Base-by-base conservation (phyloP, 2,113 vertebrate genomes). In the Halichoerus grypus region DNA sequence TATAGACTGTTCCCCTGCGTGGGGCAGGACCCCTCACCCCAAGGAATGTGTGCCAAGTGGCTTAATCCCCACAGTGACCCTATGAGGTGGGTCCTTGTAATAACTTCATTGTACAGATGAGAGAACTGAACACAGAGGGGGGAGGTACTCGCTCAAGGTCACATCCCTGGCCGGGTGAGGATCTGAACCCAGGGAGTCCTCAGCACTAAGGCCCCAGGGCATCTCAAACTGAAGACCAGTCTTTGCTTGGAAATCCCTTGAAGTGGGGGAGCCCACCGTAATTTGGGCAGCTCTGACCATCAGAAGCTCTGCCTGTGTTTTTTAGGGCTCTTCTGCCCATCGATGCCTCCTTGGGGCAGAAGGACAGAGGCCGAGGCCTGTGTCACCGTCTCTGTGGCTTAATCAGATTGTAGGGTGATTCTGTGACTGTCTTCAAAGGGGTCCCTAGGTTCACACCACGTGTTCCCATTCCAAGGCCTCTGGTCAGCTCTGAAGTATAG, bases 1-100 rank as follows among this genome's bases (percentile, higher is more conserved):
- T 31, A 4, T 2, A 51, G 42, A 14, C 33, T 0, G 0, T 6
- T 12, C 36, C 2, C 39, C 55, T 21, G 18, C n/a, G 18, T 0
- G 11, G 31, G 61, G 28, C 49, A 22, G 80, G 81, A 4, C 61
- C 61, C 61, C 61, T 31, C 18, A 14, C 22, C 1, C 6, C 42
- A 18, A 21, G 0, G 13, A 4, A 4, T 3, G 4, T 9, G 19
- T 57, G 57, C 26, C 8, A 3, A 28, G 51, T 36, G 12, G 5
- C 51, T 57, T 19, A 33, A n/a, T 79, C 4, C 42, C 61, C 16
- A 24, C 61, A 19, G 7, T 22, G 31, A n/a, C 33, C 59, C 28
- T 33, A 0, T 31, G 63, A 59, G 61, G 28, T 39, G 86, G 72
- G 67, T 55, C 6, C 63, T 89, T 65, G 36, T 12, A 21, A 13